Conservation (phyloP, 2,113 vertebrate species). For the Cyrtonyx montezumae region DNA sequence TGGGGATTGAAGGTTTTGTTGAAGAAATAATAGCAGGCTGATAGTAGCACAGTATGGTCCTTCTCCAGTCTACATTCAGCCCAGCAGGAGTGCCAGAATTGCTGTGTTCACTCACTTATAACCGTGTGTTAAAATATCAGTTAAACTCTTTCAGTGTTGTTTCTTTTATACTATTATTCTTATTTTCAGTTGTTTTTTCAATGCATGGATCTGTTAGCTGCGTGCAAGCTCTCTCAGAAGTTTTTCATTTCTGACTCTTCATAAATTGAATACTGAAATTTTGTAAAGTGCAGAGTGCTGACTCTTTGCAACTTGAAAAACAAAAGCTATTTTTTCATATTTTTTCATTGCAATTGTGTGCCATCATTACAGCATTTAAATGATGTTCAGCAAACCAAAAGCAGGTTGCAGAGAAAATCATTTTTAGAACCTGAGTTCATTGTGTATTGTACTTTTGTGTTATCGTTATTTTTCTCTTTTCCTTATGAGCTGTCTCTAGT, state of each 20-base stretch:
- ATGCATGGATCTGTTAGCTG: neutral
- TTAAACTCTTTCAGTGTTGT: neutral
- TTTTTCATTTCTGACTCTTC: neutral
- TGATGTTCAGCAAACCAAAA: neutral
- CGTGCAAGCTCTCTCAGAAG: neutral
- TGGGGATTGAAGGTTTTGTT: slow-evolving; percentile 23
- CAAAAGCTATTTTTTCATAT: neutral
- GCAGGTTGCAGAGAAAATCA: neutral
- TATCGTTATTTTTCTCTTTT: neutral
- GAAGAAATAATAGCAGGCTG: slow-evolving; percentile 46
- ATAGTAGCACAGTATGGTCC: neutral
- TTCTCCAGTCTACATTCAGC: slow-evolving; percentile 18
- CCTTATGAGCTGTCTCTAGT: neutral
- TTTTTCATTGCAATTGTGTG: neutral
- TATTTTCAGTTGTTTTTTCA: neutral
- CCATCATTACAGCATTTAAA: neutral
- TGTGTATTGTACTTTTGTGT: neutral
- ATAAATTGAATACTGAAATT: neutral
- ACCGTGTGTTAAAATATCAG: neutral
- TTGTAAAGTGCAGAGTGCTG: neutral
- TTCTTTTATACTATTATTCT: neutral
- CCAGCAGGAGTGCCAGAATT: neutral
- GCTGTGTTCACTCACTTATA: neutral
- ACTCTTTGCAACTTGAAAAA: neutral
- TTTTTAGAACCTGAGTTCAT: neutral